Conservation (phyloP, 2,888 invertebrate species). For the Chrysolina haemoptera region DNA sequence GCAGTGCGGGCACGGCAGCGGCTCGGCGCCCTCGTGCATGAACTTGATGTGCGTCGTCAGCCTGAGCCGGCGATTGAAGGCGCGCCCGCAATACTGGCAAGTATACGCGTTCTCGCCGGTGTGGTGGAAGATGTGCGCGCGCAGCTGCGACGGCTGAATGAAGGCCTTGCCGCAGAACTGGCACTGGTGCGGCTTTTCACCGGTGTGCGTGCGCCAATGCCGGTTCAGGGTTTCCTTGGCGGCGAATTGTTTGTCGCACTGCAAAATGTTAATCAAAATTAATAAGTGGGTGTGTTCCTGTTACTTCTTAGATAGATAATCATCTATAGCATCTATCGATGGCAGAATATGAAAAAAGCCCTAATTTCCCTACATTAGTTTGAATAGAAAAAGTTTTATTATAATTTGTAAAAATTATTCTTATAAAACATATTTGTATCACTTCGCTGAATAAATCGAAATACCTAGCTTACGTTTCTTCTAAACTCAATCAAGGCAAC, state of each 20-base stretch:
- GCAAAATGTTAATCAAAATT: constrained; percentile 61
- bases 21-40: constrained; percentile 76
- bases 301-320: too few relatives aligned
- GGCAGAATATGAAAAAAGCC: too few relatives aligned
- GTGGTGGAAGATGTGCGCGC: constrained; percentile 85
- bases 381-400: too few relatives aligned
- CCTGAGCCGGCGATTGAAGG: constrained; percentile 67
- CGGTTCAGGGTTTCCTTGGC: constrained; percentile 82
- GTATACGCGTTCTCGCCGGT: constrained; percentile 79
- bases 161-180: constrained; percentile 83
- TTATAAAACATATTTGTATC: too few relatives aligned
- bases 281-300: too few relatives aligned
- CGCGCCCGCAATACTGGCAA: constrained; percentile 75
- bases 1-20: constrained; percentile 73
- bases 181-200: constrained; percentile 76
- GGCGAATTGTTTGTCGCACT: constrained; percentile 85
- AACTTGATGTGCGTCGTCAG: constrained; percentile 74
- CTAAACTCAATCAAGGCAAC: too few relatives aligned
- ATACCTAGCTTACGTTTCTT: too few relatives aligned
- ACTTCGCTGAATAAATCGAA: too few relatives aligned
- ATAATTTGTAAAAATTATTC: too few relatives aligned
- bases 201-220: constrained; percentile 71
- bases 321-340: too few relatives aligned
- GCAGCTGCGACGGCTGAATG: constrained; percentile 84
- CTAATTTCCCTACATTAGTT: too few relatives aligned